Base-by-base conservation (phyloP, 2,797 vertebrate species). In the Neosilurus hyrtlii region DNA sequence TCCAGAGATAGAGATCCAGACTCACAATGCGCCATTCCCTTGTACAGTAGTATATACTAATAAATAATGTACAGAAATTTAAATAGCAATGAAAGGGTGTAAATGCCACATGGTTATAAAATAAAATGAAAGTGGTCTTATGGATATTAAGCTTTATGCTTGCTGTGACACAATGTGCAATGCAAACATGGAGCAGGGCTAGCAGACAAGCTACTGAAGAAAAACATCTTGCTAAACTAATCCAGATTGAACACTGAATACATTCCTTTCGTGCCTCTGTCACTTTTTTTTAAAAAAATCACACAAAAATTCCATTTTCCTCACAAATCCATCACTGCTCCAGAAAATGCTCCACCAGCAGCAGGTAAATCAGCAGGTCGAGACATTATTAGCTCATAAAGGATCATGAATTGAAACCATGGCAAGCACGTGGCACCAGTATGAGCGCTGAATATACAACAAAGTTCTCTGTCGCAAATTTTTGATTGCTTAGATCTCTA, bases 401-500 rank as follows among this genome's bases (percentile, higher is more conserved):
- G 43, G 73, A 77, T 35, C 66, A 73, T 83, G 73, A 86, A 88
- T 79, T 83, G 62, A 68, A 68, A 72, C 73, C 61, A 43, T 67
- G 63, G 59, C 61, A 75, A 49, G 59, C 62, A 61, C 9, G 54
- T 81, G 68, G 67, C 63, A 57, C 66, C 66, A 62, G 79, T 72
- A 79, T 67, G 63, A 85, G 74, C 67, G 20, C 61, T 75, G 49
- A 70, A 79, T 78, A 56, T 30, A 15, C 72, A 8, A 7, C 66
- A 83, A 88, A 86, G 82, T 88, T 88, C 78, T 88, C 74, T 81
- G 78, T 68, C n/a, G 75, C 83, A 73, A 84, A 68, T 86, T 88
- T 83, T 82, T 88, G 86, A 91, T 82, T 89, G 90, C 90, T 88
- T 83, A 84, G 86, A 87, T 87, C 89, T 86, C 89, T 87, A 86